A percentile compares a stretch with the other conserved stretches of the same genome.
phyloP scores from a whole-genome alignment of 2,797 vertebrate species.

The Dicrostonyx torquatus region DNA sequence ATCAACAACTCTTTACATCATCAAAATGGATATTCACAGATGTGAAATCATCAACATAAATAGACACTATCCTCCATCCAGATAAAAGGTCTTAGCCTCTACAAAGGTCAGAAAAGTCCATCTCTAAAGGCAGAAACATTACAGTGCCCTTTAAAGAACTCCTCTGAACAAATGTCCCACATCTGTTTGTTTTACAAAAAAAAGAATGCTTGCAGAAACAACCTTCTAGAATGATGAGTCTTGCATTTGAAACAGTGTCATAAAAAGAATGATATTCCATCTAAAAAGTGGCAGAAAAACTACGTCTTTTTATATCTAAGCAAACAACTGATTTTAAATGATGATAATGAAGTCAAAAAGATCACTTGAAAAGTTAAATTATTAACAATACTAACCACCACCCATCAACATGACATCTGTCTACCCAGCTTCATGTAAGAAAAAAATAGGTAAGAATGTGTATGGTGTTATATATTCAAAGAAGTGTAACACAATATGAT shows the following conservation, averaged over 20 bases:
- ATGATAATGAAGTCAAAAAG: slow-evolving; percentile 17
- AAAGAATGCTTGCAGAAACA: slow-evolving; percentile 44
- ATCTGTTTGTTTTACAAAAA: slow-evolving; percentile 46
- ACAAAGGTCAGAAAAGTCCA: slow-evolving; percentile 71
- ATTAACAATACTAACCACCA: background rate
- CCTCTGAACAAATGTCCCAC: slow-evolving; percentile 64
- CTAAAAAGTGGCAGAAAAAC: slow-evolving; percentile 34
- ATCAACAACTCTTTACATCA: slow-evolving; percentile 61
- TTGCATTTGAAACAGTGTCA: slow-evolving; percentile 42
- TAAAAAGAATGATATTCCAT: slow-evolving; percentile 30
- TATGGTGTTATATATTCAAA: background rate
- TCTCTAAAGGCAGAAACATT: slow-evolving; percentile 63
- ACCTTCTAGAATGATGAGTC: slow-evolving; percentile 26
- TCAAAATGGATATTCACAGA: slow-evolving; percentile 65
- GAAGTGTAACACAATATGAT: slow-evolving; percentile 7
- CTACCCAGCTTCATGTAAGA: background rate
- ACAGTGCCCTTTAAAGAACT: slow-evolving; percentile 64
- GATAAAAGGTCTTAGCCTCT: slow-evolving; percentile 55
- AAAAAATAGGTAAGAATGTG: background rate
- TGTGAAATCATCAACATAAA: slow-evolving; percentile 69
- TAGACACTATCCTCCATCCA: slow-evolving; percentile 41
- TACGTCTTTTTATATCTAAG: slow-evolving; percentile 18
- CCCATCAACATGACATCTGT: background rate
- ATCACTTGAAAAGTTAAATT: background rate
- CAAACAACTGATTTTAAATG: background rate